phyloP scores from a whole-genome alignment of 2,888 invertebrate genomes.

The Chrysolina oricalcia region DNA sequence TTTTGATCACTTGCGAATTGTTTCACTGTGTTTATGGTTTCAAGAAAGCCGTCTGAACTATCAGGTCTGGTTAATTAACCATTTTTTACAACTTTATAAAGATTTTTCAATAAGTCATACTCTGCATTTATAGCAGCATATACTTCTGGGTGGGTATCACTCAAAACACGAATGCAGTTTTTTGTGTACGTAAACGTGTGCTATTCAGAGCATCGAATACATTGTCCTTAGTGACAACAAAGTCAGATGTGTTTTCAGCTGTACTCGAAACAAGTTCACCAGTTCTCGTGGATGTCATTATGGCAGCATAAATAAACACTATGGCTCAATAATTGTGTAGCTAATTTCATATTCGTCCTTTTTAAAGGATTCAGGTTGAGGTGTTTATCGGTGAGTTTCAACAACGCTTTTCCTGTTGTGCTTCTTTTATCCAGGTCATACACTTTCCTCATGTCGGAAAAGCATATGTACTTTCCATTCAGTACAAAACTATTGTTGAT shows the following conservation, averaged over 20 bases:
- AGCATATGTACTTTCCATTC: too few species aligned
- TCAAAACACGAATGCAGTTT: conserved; percentile 22
- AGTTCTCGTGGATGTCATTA: conserved; percentile 11
- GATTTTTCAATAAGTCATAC: conserved; percentile 24
- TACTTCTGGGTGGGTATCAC: conserved; percentile 21
- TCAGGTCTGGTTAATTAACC: conserved; percentile 27
- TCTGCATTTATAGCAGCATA: conserved; percentile 12
- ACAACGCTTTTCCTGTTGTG: too few species aligned
- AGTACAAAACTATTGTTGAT: not conserved
- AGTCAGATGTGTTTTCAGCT: conserved; percentile 17
- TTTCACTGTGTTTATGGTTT: conserved; percentile 1
- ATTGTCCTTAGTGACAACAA: conserved; percentile 19
- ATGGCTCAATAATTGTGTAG: too few species aligned
- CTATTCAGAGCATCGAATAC: conserved; percentile 29
- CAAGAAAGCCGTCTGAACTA: conserved; percentile 13
- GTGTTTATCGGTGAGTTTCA: too few species aligned
- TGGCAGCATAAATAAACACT: conserved; percentile 29
- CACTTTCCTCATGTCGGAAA: too few species aligned
- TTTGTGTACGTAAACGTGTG: not conserved
- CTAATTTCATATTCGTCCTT: too few species aligned
- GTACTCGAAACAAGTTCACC: conserved; percentile 24
- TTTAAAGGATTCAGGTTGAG: too few species aligned
- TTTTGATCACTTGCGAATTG: conserved; percentile 16
- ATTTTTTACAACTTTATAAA: conserved; percentile 9
- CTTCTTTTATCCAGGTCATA: too few species aligned